phyloP scores from a whole-genome alignment of 2,888 invertebrate genomes.

The Drosophila mercatorum region DNA sequence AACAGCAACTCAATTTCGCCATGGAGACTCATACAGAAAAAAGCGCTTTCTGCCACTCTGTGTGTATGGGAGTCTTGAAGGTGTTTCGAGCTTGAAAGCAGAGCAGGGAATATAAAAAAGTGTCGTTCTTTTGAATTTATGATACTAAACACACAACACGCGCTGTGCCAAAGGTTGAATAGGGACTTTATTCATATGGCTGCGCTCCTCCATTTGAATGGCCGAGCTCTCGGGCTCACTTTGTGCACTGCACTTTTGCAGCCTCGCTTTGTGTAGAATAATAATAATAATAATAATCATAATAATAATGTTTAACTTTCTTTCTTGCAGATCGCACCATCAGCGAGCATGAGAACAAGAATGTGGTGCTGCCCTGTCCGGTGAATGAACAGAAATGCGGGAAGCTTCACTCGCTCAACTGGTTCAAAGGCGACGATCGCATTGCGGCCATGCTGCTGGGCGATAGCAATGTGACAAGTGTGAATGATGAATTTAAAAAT shows the following conservation, averaged over 20 bases:
- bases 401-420: conserved; percentile 91
- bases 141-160: conserved; percentile 58
- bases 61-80: conserved; percentile 23
- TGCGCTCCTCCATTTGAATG: conserved; percentile 44
- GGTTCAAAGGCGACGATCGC: conserved; percentile 88
- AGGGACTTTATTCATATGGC: conserved; percentile 60
- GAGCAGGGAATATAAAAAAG: conserved; percentile 24
- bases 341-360: conserved; percentile 83
- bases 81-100: conserved; percentile 36
- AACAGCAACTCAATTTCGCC: conserved; percentile 45
- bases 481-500: conserved; percentile 82
- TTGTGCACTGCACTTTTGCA: conserved; percentile 53
- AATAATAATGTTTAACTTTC: conserved; percentile 29
- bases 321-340: conserved; percentile 81
- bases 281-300: conserved; percentile 11
- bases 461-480: conserved; percentile 83
- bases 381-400: conserved; percentile 89
- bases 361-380: conserved; percentile 88
- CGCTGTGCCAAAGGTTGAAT: conserved; percentile 38
- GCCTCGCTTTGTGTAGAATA: conserved; percentile 38
- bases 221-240: conserved; percentile 22
- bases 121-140: conserved; percentile 70
- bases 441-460: conserved; percentile 85
- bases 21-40: conserved; percentile 34
- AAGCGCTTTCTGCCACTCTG: not conserved